phyloP scores from a whole-genome alignment of 2,888 invertebrate genomes.

The Morinoia aosen region DNA sequence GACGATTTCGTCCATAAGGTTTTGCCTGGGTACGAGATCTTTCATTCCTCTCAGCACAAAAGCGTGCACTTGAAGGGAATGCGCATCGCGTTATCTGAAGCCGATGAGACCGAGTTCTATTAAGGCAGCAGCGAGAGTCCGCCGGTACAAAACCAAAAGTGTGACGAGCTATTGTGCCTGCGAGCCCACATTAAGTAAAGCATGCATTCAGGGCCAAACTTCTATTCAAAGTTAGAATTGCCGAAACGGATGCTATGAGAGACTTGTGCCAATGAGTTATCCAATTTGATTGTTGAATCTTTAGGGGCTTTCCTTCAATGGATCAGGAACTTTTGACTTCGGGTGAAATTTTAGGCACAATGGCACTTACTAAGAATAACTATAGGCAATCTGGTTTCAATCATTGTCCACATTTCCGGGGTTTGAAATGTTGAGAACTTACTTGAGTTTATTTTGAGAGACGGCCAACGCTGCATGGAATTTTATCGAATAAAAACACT shows the following conservation, averaged over 20 bases:
- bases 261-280: background rate
- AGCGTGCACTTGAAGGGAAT: slow-evolving; percentile 8
- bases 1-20: background rate
- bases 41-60: background rate
- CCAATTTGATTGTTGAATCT: background rate
- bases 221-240: background rate
- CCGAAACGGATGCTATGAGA: background rate
- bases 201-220: background rate
- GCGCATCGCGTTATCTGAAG: slow-evolving; percentile 41
- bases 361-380: background rate
- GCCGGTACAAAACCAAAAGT: background rate
- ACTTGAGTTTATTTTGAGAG: background rate
- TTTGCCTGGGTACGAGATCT: slow-evolving; percentile 6
- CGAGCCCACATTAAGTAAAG: background rate
- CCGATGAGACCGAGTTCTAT: slow-evolving; percentile 14
- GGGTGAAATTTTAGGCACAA: background rate
- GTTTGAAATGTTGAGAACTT: background rate
- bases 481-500: no score
- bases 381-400: background rate
- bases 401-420: background rate
- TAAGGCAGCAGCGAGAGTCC: background rate
- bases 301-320: background rate
- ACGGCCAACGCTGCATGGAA: background rate
- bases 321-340: background rate
- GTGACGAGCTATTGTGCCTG: background rate